A percentile compares a stretch with the other conserved stretches of the same genome.
Evolutionary conservation across 2,888 invertebrate species (phyloP).

Genomic region (Eueremaeus valkanovi): DNA sequence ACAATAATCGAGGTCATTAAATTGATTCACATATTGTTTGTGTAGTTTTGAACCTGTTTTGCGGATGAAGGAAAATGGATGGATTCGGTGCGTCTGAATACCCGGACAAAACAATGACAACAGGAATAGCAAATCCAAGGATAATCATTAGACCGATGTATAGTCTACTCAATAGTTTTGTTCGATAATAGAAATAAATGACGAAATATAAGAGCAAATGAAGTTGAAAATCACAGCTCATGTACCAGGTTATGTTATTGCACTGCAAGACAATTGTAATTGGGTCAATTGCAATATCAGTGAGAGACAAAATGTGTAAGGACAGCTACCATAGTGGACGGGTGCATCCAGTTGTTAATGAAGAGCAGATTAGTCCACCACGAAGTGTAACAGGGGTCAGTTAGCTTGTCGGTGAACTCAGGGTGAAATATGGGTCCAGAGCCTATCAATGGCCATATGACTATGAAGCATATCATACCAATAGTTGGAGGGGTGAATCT

Average conservation of each 20-base stretch:
- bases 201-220: conserved; percentile 36
- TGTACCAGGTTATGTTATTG: conserved; percentile 39
- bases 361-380: conserved; percentile 36
- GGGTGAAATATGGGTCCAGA: conserved; percentile 35
- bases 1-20: no score
- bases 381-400: conserved; percentile 28
- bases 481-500: conserved; percentile 35
- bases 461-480: conserved; percentile 38
- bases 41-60: conserved; percentile 10
- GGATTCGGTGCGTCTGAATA: conserved; percentile 35
- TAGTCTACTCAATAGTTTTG: conserved; percentile 8
- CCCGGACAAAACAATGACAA: conserved; percentile 24
- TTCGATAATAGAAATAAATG: conserved; percentile 35
- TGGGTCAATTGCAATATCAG: no score
- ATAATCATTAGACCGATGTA: conserved; percentile 30
- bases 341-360: conserved; percentile 36
- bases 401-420: background rate
- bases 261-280: conserved; percentile 7
- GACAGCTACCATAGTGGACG: conserved; percentile 8
- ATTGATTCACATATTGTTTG: no score
- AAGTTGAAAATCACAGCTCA: conserved; percentile 38
- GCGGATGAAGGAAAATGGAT: conserved; percentile 38
- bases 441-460: conserved; percentile 37
- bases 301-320: no score
- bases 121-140: conserved; percentile 29